Evolutionary conservation across 2,113 vertebrate species (phyloP), one percentile per base, ranked within the genome.

Genomic region (Psittacus erithacus): DNA sequence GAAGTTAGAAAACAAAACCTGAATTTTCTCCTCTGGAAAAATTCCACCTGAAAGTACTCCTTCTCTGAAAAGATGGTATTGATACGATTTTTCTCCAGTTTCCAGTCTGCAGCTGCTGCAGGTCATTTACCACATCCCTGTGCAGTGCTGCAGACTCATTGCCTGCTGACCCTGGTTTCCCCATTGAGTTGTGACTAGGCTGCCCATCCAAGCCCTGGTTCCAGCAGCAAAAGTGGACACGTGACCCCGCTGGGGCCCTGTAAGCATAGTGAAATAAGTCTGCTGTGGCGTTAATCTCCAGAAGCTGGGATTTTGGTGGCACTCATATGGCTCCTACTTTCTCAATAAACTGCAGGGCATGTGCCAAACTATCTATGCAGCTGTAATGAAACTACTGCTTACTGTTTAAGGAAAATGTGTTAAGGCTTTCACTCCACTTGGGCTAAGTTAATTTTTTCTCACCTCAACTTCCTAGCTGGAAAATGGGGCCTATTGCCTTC

Each of bases 171-270:
- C 18, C n/a, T 35, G 18, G 35, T 88, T 62, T 93, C 84, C 22
- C 46, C 2, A 2, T 11, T n/a, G 78, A 88, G 29, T 47, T 68
- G 33, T 50, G 50, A 62, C 29, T 82, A 68, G 87, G 44, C 46
- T 86, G n/a, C 29, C 6, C 38, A 47, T 17, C 6, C 0, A 0
- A 29, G 9, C 22, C 19, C 25, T n/a, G 39, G 20, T 24, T 80
- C 38, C 70, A 76, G 57, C 29, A 82, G 35, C 71, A n/a, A 1
- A 1, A 65, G 24, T 15, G 59, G 65, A 63, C n/a, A 27, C 0
- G 5, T 29, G 38, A 4, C 14, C 19, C 80, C 2, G 1, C 5
- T 50, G 50, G 6, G 39, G 17, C 10, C 18, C 13, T 2, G 0
- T 62, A 57, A 57, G 50, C 60, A 64, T 69, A 20, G 25, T 41